Base-by-base conservation (phyloP, 2,113 vertebrate genomes). In the Myodes glareolus region DNA sequence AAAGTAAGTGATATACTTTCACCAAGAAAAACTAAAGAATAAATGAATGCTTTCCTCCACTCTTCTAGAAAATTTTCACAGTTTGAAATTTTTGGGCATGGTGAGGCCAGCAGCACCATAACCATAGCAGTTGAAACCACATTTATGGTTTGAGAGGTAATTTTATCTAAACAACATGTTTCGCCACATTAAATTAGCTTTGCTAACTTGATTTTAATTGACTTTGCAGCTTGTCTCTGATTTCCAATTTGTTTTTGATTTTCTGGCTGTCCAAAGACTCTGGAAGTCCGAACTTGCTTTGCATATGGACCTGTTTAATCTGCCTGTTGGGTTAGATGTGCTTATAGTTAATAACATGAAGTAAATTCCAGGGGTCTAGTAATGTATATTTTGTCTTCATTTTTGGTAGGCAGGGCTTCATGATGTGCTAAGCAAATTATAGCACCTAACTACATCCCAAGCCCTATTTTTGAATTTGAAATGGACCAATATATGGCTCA, bases 161-260 rank as follows among this genome's bases (percentile, higher is more conserved):
- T 92, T 94, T 93, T 33, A 72, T 84, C 67, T 45, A 92, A 95
- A 92, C 50, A 96, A 55, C 78, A 95, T 95, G 67, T 96, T 98
- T 96, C 92, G 80, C 76, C 70, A 92, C 76, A 58, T 97, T 94
- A 77, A 95, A 92, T 97, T 96, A 78, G 39, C 36, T 96, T 89
- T 29, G 16, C 68, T 90, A 93, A 94, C 63, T 94, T 96, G 91
- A 94, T 97, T 92, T 95, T 97, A 97, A 97, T 94, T 97, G 90
- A 81, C 92, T 94, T 72, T 96, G n/a, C 67, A 92, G 61, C 80
- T 76, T 86, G 58, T 73, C 85, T 88, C 82, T 96, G 65, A 78
- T 92, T 73, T 77, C 55, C 91, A 82, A 97, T 91, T 96, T 96
- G 61, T 91, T 96, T 94, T 94, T 63, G 67, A 94, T 97, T 95